Conservation (phyloP, 2,888 invertebrate species). For the Pyrrhia umbra region DNA sequence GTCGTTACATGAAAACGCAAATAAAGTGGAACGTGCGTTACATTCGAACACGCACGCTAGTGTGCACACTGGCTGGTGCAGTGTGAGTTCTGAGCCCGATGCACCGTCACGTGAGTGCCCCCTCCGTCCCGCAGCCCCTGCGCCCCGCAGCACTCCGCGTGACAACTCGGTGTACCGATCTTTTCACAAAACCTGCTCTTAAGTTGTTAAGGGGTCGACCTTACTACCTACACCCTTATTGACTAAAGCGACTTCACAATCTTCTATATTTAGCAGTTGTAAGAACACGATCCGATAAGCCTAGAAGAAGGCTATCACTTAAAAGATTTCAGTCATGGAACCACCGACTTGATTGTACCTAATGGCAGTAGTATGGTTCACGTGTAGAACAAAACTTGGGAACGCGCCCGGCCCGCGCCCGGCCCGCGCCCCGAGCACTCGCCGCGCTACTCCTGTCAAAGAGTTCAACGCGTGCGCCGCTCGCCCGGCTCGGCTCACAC, state of each 20-base stretch:
- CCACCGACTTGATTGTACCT: no score
- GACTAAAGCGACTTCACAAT: background rate
- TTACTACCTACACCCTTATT: background rate
- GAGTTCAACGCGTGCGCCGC: slow-evolving; percentile 65
- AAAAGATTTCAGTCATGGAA: no score
- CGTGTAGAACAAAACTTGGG: no score
- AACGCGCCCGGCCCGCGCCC: background rate
- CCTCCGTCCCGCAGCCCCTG: background rate
- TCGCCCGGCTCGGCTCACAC: background rate
- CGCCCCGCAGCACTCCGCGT: background rate
- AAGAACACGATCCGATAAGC: background rate
- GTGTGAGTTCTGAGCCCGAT: slow-evolving; percentile 34
- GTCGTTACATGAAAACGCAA: slow-evolving; percentile 15
- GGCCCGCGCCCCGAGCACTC: slow-evolving; percentile 1
- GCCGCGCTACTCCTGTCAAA: slow-evolving; percentile 44
- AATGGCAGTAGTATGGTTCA: no score
- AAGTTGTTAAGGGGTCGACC: background rate
- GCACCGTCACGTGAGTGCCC: slow-evolving; percentile 51
- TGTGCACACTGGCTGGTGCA: slow-evolving; percentile 14
- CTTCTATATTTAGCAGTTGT: no score
- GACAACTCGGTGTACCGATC: slow-evolving; percentile 15
- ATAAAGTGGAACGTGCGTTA: slow-evolving; percentile 17
- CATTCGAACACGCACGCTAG: background rate
- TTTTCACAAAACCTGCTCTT: slow-evolving; percentile 28
- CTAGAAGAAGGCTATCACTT: no score